Percentiles rank a stretch among this genome's conserved stretches.
phyloP scores from a whole-genome alignment of 37 sponge, comb jelly and placozoan species.

The Cladorhizidae sp. region DNA sequence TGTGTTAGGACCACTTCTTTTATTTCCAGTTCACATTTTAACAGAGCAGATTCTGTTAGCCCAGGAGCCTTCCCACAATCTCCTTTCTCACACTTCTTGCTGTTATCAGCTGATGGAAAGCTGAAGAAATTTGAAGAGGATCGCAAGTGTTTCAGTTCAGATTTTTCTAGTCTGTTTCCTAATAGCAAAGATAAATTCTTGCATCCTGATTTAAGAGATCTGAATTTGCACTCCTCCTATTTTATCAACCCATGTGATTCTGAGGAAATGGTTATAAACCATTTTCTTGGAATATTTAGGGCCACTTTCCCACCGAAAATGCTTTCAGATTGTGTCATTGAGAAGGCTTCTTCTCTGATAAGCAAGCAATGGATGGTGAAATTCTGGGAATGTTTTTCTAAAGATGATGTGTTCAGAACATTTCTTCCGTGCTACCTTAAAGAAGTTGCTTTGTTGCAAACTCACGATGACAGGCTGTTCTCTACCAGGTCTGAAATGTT shows the following conservation, averaged over 20 bases:
- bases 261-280: neutral
- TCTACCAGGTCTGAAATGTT: neutral
- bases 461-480: slow-evolving; percentile 16
- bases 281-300: neutral
- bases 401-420: neutral
- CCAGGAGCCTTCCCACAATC: neutral
- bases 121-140: neutral
- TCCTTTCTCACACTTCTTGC: neutral
- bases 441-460: slow-evolving; percentile 32
- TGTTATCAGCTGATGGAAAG: neutral
- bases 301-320: neutral
- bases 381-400: neutral
- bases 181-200: neutral
- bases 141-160: neutral
- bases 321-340: neutral
- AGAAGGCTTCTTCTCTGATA: neutral
- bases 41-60: neutral
- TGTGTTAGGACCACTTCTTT: too few relatives aligned
- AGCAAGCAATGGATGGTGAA: neutral
- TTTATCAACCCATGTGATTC: neutral
- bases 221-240: neutral
- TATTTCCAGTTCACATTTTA: too few relatives aligned
- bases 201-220: neutral
- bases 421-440: slow-evolving; percentile 1
- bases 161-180: neutral